A percentile compares a stretch with the other conserved stretches of the same genome.
Conservation (phyloP, 2,113 vertebrate genomes). For the Zapus hudsonius region DNA sequence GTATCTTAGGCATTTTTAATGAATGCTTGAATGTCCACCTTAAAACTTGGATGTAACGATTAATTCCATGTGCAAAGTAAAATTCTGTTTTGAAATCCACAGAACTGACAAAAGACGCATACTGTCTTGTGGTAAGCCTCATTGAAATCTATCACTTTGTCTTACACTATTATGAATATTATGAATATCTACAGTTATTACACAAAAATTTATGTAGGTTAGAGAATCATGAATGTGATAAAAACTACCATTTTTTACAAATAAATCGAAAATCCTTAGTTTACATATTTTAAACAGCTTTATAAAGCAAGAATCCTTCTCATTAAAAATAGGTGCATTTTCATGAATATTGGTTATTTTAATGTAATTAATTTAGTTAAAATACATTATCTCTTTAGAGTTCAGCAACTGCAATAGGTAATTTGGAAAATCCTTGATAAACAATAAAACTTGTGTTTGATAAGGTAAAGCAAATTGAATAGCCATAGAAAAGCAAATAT, state of each 20-base stretch:
- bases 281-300: neutral
- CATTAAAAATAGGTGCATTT: neutral
- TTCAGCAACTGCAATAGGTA: neutral
- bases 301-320: neutral
- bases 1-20: neutral
- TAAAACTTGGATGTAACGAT: neutral
- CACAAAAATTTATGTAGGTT: no score
- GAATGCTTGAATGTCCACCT: neutral
- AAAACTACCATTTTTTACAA: neutral
- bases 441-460: slow-evolving; percentile 30
- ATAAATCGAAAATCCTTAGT: neutral
- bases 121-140: slow-evolving; percentile 26
- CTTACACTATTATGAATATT: slow-evolving; percentile 30
- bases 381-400: neutral
- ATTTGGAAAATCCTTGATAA: neutral
- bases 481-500: neutral
- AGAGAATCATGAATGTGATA: neutral
- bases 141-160: slow-evolving; percentile 36
- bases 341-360: neutral
- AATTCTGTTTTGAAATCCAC: slow-evolving; percentile 25
- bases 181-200: neutral
- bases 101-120: neutral
- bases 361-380: neutral
- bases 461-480: neutral
- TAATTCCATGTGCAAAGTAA: neutral